These are phyloP conservation scores for Caenorhabditis remanei DNA, from an alignment of 1,140 invertebrate species.

Conservation along the genomic window DNA sequence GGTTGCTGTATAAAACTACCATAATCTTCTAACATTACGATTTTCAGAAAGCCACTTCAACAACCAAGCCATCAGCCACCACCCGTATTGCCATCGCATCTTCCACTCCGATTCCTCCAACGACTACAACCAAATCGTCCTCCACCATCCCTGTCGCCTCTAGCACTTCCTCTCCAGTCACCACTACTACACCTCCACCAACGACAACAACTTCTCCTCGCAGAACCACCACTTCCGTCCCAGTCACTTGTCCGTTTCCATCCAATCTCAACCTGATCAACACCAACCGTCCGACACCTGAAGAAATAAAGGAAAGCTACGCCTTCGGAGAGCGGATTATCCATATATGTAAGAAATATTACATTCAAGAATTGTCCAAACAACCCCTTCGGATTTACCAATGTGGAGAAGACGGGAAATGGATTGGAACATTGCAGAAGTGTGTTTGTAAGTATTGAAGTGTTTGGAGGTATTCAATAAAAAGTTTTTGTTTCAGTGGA, in stretches of 20 bases:
- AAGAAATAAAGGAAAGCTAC: neutral
- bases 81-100: no score
- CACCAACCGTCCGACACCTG: neutral
- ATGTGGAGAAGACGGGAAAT: neutral
- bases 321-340: neutral
- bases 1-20: no score
- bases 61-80: no score
- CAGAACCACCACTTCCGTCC: neutral
- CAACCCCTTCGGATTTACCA: slow-evolving; percentile 27
- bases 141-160: neutral
- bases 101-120: no score
- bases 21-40: neutral
- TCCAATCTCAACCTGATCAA: neutral
- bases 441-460: slow-evolving; percentile 1
- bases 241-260: no score
- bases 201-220: no score
- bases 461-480: no score
- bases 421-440: neutral
- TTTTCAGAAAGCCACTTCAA: neutral
- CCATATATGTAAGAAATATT: slow-evolving; percentile 21
- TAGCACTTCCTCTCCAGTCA: neutral
- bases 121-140: no score
- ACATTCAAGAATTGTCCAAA: neutral
- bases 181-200: neutral
- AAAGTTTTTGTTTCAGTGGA: no score